phyloP scores from a whole-genome alignment of 2,888 invertebrate species.

The Crocallis elinguaria region DNA sequence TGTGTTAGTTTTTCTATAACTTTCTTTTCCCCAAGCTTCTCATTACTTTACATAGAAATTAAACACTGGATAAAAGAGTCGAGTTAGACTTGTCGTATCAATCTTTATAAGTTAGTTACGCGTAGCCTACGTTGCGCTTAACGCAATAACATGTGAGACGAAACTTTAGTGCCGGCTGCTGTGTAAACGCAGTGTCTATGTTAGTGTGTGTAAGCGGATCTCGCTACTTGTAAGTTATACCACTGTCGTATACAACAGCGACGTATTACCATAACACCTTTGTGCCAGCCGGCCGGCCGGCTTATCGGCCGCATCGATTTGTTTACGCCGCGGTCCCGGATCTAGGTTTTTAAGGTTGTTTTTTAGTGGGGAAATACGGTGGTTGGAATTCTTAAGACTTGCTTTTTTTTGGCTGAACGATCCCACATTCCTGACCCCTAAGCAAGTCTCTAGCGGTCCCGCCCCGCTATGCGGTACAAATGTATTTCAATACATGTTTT shows the following conservation, averaged over 20 bases:
- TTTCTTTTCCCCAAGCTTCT: no score
- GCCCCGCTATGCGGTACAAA: neutral
- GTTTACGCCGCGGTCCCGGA: constrained; percentile 53
- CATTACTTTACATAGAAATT: neutral
- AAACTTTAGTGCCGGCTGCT: neutral
- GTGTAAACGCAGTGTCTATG: neutral
- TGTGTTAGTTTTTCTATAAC: no score
- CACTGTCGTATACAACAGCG: constrained; percentile 29
- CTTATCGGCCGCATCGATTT: constrained; percentile 53
- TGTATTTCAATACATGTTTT: neutral
- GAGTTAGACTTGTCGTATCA: neutral
- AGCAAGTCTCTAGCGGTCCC: constrained; percentile 15
- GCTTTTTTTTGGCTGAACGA: constrained; percentile 16
- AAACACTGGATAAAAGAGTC: neutral
- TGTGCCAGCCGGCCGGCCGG: constrained; percentile 31
- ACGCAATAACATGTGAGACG: neutral
- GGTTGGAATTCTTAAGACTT: constrained; percentile 22
- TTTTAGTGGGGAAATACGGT: constrained; percentile 30
- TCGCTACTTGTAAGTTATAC: neutral
- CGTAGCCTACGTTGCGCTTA: neutral
- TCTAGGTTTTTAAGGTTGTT: constrained; percentile 52
- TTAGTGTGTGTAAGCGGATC: neutral
- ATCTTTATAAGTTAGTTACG: neutral
- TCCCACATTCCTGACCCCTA: constrained; percentile 26
- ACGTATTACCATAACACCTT: constrained; percentile 47